Percentiles rank a stretch among this genome's conserved stretches.
phyloP scores from a whole-genome alignment of 1,140 invertebrate genomes.

The Papilio machaon region DNA sequence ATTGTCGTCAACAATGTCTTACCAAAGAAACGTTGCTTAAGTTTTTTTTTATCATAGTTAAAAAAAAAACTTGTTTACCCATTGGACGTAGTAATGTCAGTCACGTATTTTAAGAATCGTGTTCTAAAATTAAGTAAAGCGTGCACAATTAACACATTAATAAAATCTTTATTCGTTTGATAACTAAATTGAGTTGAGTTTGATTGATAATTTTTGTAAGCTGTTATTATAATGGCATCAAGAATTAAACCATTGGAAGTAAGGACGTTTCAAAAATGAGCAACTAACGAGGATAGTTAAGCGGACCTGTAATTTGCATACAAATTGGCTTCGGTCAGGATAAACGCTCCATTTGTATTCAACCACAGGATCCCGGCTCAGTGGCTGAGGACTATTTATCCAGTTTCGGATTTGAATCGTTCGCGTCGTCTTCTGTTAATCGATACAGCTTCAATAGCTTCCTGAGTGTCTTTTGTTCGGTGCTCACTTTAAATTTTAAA shows the following conservation, averaged over 20 bases:
- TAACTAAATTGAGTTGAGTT: not conserved
- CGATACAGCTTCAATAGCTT: slow-evolving; percentile 29
- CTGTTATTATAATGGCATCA: slow-evolving; percentile 35
- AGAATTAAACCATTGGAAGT: slow-evolving; percentile 55
- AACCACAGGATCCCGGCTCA: slow-evolving; percentile 73
- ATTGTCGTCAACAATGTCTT: not conserved
- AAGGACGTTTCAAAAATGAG: slow-evolving; percentile 78
- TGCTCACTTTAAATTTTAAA: not conserved
- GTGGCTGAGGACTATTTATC: slow-evolving; percentile 75
- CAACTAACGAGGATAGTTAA: slow-evolving; percentile 82
- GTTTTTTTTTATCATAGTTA: not conserved
- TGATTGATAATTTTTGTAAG: not conserved
- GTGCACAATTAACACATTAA: slow-evolving; percentile 2
- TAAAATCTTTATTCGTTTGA: not conserved
- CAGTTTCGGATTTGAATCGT: slow-evolving; percentile 73
- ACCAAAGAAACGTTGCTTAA: not conserved
- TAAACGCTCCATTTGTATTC: slow-evolving; percentile 81
- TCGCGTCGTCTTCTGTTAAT: slow-evolving; percentile 68
- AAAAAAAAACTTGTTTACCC: too few species aligned
- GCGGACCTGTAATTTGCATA: slow-evolving; percentile 79
- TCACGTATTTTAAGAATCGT: not conserved
- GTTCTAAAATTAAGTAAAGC: not conserved
- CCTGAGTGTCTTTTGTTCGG: not conserved
- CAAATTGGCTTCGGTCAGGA: slow-evolving; percentile 79
- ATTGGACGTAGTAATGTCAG: not conserved